Conservation (phyloP, 2,888 invertebrate genomes). For the Aleiodes alternator region DNA sequence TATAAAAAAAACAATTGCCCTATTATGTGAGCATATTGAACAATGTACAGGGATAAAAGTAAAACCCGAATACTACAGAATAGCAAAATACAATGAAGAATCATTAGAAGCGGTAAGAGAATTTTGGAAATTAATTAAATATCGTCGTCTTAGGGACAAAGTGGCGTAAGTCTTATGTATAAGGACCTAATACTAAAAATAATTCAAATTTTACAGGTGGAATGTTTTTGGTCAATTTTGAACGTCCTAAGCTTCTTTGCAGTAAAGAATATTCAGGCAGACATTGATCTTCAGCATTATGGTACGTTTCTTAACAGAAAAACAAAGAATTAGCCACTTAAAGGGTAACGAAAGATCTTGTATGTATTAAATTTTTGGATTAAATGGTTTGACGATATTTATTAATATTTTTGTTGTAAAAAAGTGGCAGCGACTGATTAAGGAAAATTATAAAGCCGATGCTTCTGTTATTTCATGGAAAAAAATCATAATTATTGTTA, state of each 20-base stretch:
- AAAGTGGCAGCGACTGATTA: no score
- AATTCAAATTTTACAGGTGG: constrained; percentile 49
- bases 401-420: no score
- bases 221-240: constrained; percentile 65
- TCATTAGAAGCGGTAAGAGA: constrained; percentile 67
- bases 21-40: constrained; percentile 71
- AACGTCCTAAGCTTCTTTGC: constrained; percentile 59
- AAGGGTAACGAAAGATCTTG: no score
- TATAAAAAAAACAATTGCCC: constrained; percentile 68
- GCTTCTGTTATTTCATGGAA: no score
- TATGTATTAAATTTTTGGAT: no score
- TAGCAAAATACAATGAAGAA: constrained; percentile 69
- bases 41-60: constrained; percentile 62
- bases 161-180: no score
- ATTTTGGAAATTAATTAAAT: constrained; percentile 34
- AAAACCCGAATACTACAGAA: constrained; percentile 71
- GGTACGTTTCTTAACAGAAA: constrained; percentile 49
- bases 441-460: no score
- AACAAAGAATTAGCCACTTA: no score
- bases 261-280: constrained; percentile 51
- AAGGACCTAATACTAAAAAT: no score
- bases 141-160: not conserved
- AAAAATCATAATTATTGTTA: no score
- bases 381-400: no score
- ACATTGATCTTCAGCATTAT: constrained; percentile 57